A percentile compares a stretch with the other conserved stretches of the same genome.
Conservation (phyloP, 37 sponge, comb jelly and placozoan genomes). For the Mnemiopsis leidyi region DNA sequence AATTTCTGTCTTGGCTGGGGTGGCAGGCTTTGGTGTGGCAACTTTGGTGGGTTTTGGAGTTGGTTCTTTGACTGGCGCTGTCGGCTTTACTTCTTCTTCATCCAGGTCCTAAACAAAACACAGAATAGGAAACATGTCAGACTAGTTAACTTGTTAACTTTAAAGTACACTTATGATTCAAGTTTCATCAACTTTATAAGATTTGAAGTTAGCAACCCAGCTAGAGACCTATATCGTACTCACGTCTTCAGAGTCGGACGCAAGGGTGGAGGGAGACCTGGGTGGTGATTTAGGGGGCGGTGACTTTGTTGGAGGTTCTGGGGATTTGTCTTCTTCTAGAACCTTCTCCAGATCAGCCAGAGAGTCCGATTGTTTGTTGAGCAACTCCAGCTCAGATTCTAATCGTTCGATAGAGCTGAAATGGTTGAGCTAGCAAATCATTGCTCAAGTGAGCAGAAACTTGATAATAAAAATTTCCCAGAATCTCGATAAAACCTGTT, state of each 20-base stretch:
- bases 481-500: not conserved
- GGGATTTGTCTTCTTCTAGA: not conserved
- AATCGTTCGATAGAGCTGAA: not conserved
- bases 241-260: slow-evolving; percentile 12
- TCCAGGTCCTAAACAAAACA: not conserved
- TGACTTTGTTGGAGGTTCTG: not conserved
- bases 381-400: slow-evolving; percentile 15
- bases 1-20: not conserved
- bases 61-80: too few relatives aligned
- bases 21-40: not conserved
- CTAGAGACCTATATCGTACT: not conserved
- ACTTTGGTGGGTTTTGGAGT: not conserved
- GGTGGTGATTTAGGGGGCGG: not conserved
- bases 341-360: slow-evolving; percentile 2
- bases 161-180: too few relatives aligned
- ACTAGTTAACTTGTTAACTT: too few relatives aligned
- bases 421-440: too few relatives aligned
- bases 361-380: slow-evolving; percentile 13
- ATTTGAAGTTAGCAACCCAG: too few relatives aligned
- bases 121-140: too few relatives aligned
- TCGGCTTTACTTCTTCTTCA: not conserved
- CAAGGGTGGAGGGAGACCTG: not conserved
- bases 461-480: too few relatives aligned
- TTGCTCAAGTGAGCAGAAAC: too few relatives aligned
- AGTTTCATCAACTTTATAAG: too few relatives aligned